phyloP scores from a whole-genome alignment of 2,113 vertebrate species.

The Passerina amoena region DNA sequence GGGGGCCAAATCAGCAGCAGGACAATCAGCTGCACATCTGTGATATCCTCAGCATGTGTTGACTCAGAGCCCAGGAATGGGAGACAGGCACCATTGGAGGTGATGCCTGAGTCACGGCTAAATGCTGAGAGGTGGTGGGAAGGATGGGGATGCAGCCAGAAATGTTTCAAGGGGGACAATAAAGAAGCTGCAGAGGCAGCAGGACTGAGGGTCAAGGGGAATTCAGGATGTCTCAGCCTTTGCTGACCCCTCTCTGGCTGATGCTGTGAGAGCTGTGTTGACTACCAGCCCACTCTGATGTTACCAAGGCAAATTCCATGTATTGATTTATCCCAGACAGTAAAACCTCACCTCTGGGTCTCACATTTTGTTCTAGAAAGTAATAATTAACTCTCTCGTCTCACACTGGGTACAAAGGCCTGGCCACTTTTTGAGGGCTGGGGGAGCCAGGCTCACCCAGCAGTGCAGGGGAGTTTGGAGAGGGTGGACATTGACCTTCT shows the following conservation, averaged over 20 bases:
- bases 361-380: not conserved
- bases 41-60: not conserved
- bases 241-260: not conserved
- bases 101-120: not conserved
- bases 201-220: not conserved
- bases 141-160: not conserved
- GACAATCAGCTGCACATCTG: not conserved
- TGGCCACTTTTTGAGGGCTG: not conserved
- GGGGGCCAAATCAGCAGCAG: not conserved
- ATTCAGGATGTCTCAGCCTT: not conserved
- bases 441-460: not conserved
- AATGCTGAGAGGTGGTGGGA: not conserved
- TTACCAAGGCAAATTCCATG: not conserved
- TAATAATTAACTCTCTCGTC: not conserved
- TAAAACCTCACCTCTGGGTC: not conserved
- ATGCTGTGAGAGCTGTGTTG: not conserved
- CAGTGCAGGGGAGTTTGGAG: not conserved
- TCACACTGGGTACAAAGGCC: not conserved
- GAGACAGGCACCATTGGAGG: accelerated
- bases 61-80: not conserved
- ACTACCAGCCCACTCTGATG: not conserved
- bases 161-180: not conserved
- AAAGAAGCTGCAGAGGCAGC: not conserved
- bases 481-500: not conserved
- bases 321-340: not conserved